These are phyloP conservation scores for Podarcis cretensis DNA, from an alignment of 2,113 vertebrate species.

Conservation along the genomic window DNA sequence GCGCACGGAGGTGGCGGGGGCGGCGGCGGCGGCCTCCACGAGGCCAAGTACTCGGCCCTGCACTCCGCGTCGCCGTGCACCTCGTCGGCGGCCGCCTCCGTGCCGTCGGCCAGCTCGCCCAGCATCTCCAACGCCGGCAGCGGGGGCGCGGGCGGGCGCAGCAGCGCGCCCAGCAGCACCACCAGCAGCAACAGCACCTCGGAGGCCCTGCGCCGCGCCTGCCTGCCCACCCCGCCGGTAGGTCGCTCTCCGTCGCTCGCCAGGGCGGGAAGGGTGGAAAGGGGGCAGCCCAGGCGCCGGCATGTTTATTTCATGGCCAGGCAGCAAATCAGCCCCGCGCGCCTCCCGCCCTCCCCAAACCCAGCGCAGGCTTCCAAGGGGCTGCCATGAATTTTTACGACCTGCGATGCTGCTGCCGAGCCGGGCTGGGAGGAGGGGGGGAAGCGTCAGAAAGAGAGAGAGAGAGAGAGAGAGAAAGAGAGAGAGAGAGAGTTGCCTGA, in stretches of 20 bases:
- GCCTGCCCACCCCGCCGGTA: slow-evolving; percentile 97
- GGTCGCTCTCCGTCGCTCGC: slow-evolving; percentile 94
- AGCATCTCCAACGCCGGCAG: slow-evolving; percentile 70
- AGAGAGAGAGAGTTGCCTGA: neutral
- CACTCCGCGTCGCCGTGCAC: slow-evolving; percentile 89
- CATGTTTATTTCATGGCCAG: slow-evolving; percentile 91
- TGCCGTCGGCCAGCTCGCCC: slow-evolving; percentile 82
- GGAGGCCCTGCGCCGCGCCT: slow-evolving; percentile 94
- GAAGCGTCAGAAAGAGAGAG: slow-evolving; percentile 21
- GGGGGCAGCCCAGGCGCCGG: slow-evolving; percentile 61
- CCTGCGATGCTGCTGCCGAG: slow-evolving; percentile 81
- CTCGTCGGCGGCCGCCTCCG: slow-evolving; percentile 83
- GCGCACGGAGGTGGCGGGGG: slow-evolving; percentile 74
- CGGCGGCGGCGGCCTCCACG: slow-evolving; percentile 83
- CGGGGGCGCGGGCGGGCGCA: slow-evolving; percentile 63
- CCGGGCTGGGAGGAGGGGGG: neutral
- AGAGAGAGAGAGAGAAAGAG: neutral
- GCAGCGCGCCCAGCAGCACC: slow-evolving; percentile 41
- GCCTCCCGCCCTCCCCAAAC: slow-evolving; percentile 66
- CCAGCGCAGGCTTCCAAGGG: neutral
- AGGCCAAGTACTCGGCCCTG: slow-evolving; percentile 91
- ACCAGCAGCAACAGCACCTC: slow-evolving; percentile 74
- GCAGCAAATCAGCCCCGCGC: slow-evolving; percentile 88
- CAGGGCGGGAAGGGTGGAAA: slow-evolving; percentile 54
- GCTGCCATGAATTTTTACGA: slow-evolving; percentile 90